Conservation (phyloP, 2,888 invertebrate species). For the Antheraea yamamai region DNA sequence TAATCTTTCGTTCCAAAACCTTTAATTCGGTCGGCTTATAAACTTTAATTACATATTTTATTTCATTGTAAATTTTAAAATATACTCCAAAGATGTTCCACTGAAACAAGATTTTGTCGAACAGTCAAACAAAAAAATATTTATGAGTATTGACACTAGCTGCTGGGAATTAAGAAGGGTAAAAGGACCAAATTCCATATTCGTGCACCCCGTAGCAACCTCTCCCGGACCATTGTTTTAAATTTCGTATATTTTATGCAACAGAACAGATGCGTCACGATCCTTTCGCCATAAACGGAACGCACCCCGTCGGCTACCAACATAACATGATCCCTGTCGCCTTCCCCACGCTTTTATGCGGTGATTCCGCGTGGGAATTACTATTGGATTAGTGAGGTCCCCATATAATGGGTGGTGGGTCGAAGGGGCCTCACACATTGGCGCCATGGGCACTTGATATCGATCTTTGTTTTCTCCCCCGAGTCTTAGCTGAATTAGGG, state of each 20-base stretch:
- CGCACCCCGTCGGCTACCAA: slow-evolving; percentile 62
- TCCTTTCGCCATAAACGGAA: slow-evolving; percentile 67
- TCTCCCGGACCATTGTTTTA: slow-evolving; percentile 50
- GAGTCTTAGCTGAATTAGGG: slow-evolving; percentile 74
- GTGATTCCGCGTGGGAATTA: slow-evolving; percentile 46
- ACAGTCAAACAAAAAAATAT: not conserved
- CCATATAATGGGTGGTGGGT: slow-evolving; percentile 51
- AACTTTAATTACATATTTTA: too few species aligned
- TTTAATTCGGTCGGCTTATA: too few species aligned
- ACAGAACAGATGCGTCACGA: slow-evolving; percentile 77
- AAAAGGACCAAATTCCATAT: slow-evolving; percentile 33
- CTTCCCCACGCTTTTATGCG: slow-evolving; percentile 49
- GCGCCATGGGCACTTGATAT: slow-evolving; percentile 75
- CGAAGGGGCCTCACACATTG: slow-evolving; percentile 66
- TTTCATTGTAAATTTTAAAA: too few species aligned
- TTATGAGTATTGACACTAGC: slow-evolving; percentile 9
- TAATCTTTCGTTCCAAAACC: too few species aligned
- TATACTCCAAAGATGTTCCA: too few species aligned
- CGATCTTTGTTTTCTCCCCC: slow-evolving; percentile 77
- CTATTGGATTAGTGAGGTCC: slow-evolving; percentile 60
- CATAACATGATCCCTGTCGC: slow-evolving; percentile 48
- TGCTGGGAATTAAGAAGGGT: slow-evolving; percentile 22
- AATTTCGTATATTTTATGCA: slow-evolving; percentile 70
- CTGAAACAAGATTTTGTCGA: too few species aligned
- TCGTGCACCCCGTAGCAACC: slow-evolving; percentile 28